These are phyloP conservation scores for Petrolisthes cinctipes DNA, from an alignment of 2,888 invertebrate species.

Conservation along the genomic window DNA sequence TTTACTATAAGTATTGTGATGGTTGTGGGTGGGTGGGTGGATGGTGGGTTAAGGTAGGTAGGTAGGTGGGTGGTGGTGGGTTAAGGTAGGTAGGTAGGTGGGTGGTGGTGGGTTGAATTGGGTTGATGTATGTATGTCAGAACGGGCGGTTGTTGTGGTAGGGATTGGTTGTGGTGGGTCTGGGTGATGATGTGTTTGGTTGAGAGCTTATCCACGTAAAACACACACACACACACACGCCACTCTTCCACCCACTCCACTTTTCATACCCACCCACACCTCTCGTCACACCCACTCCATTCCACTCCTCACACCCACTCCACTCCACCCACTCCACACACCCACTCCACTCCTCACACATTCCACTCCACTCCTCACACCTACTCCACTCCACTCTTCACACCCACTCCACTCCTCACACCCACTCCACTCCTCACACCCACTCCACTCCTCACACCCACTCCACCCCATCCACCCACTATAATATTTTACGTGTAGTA, in stretches of 20 bases:
- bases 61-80: not conserved
- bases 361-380: not conserved
- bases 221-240: not conserved
- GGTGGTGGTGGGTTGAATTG: not conserved
- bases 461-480: not conserved
- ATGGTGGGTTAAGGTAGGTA: too few species aligned
- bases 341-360: not conserved
- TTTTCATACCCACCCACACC: conserved; percentile 8
- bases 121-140: conserved; percentile 1
- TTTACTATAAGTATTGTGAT: too few species aligned
- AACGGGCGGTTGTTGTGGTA: not conserved
- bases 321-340: not conserved
- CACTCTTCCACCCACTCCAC: not conserved
- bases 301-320: not conserved
- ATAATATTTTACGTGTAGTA: too few species aligned
- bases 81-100: not conserved
- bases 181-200: not conserved
- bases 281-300: not conserved
- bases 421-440: not conserved
- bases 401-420: not conserved
- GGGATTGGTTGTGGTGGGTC: not conserved
- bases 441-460: not conserved
- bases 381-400: not conserved
- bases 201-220: not conserved
- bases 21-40: too few species aligned